Conservation (phyloP, 2,888 invertebrate species). For the Trichacis sp. region DNA sequence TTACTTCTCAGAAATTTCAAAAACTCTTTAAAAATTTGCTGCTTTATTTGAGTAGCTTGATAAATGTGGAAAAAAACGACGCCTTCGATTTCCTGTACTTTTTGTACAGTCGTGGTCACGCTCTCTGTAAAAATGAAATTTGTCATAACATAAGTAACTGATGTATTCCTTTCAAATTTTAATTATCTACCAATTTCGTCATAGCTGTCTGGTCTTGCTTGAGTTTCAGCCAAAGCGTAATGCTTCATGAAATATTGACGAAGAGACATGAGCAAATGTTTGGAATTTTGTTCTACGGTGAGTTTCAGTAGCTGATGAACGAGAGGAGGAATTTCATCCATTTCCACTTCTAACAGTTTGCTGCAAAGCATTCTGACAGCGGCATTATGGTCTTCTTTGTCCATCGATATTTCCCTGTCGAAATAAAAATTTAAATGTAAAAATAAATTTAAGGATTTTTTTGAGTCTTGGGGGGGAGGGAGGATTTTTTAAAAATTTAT, state of each 20-base stretch:
- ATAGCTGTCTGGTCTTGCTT: constrained; percentile 43
- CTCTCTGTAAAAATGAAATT: no score
- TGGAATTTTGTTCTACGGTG: constrained; percentile 68
- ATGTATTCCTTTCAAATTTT: no score
- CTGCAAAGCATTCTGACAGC: constrained; percentile 76
- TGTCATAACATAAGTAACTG: background rate
- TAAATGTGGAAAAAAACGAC: constrained; percentile 74
- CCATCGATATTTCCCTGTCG: constrained; percentile 75
- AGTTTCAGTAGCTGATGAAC: constrained; percentile 77
- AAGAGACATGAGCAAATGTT: constrained; percentile 70
- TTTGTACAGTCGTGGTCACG: constrained; percentile 66
- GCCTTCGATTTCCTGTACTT: constrained; percentile 74
- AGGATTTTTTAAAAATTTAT: no score
- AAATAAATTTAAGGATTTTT: no score
- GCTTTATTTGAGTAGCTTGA: constrained; percentile 67
- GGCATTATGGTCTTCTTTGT: constrained; percentile 73
- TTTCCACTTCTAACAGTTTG: constrained; percentile 71
- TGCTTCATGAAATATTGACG: constrained; percentile 70
- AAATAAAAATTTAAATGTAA: no score
- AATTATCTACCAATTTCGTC: constrained; percentile 54
- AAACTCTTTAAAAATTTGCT: constrained; percentile 69
- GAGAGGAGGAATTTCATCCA: constrained; percentile 76
- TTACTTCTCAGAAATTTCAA: constrained; percentile 70
- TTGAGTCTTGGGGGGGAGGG: no score
- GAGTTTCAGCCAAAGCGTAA: constrained; percentile 52